Evolutionary conservation across 2,888 invertebrate species (phyloP), one percentile per base, ranked within the genome.

Genomic region (Mactromeris polynyma): DNA sequence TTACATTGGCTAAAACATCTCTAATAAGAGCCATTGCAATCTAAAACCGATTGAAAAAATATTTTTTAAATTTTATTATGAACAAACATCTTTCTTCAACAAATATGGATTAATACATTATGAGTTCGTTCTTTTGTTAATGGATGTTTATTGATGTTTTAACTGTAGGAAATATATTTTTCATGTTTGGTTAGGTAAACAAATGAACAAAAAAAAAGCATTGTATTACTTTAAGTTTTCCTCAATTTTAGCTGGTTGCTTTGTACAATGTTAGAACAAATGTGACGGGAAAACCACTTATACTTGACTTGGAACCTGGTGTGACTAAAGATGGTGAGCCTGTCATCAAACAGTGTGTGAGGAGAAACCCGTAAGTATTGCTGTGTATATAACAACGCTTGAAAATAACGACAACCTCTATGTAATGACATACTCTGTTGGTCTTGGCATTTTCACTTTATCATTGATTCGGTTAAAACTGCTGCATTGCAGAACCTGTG

Each of bases 181-280:
- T 42, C 6, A 42, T 42, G 6, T 42, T 9, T 14, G 14, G 6
- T 14, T 9, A 42, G 14, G 6, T 9, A 9, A 42, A 42, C 7
- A 64, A 26, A 2, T 1, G n/a, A 69, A 69, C n/a, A n/a, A 69
- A 69, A 6, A 77, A 33, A 19, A 33, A 77, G 11, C 36, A 14
- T 69, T n/a, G 6, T 58, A n/a, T 58, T 69, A 0, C 14, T 31
- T 17, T 69, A 33, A 33, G n/a, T 73, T 17, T 36, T 17, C 17
- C 36, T 33, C 46, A 33, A 46, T 54, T 86, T 33, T 38, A 86
- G 86, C 38, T 86, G 73, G 77, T 73, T 9, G 81, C 86, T 36
- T 19, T 81, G 26, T 86, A 86, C 81, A 86, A 86, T 73, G 81
- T 86, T 46, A 51, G 73, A n/a, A 46, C 31, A 3, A 86, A 86